Base-by-base conservation (phyloP, 1,140 invertebrate species). In the Nixonia krombeini region DNA sequence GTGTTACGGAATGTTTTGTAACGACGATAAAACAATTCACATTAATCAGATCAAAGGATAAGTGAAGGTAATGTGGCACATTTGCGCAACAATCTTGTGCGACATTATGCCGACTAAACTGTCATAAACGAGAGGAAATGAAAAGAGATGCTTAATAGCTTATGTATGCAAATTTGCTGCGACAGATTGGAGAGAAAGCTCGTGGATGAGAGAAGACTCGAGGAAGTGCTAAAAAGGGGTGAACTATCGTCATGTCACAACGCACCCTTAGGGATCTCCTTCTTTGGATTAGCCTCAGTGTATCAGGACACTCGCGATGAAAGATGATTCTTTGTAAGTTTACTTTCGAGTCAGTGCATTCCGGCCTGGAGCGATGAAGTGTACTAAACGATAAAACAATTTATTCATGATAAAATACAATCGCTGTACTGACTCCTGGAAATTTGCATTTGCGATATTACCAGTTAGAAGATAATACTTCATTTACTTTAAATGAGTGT, bases 121-220 rank as follows among this genome's bases (percentile, higher is more conserved):
- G 81, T 85, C 83, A 84, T 85, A 85, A 85, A 85, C 82, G 82
- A 73, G 82, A 84, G 84, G 84, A 85, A 85, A 85, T 85, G 83
- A 85, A 85, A 85, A 85, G 84, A 85, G 83, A 83, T 85, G 75
- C 80, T 85, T 85, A 85, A 85, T 85, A 85, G 84, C 78, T 85
- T 85, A 83, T 83, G 75, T 83, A 85, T 85, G 84, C 82, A 85
- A 85, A 85, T 85, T 51, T 49, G 49, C 56, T 41, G 73, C 73
- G 71, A 82, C 82, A 85, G 84, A 84, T 85, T 84, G 84, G 82
- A 72, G 71, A 69, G 80, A 81, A 75, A 78, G 79, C 80, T 75
- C 52, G 56, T 55, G 69, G 70, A 69, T 69, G 76, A 53, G 64
- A 70, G 63, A 67, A 70, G 67, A 67, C 66, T 50, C 41, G 70